Evolutionary conservation across 2,113 vertebrate genomes (phyloP).

Genomic region (Mus musculus): DNA sequence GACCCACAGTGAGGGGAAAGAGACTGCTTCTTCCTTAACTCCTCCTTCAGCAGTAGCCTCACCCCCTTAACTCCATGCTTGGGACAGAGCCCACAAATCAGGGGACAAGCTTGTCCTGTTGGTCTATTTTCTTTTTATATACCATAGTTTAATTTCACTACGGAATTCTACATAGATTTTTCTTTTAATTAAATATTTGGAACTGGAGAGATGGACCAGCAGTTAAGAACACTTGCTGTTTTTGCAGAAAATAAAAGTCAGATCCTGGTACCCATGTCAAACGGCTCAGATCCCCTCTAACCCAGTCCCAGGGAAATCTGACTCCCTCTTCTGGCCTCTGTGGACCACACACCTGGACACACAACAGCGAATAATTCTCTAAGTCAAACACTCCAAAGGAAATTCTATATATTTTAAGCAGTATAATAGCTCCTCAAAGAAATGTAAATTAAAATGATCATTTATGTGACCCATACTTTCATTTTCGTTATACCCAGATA

Average conservation of each 20-base stretch:
- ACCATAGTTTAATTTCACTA: neutral
- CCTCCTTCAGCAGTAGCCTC: neutral
- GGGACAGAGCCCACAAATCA: neutral
- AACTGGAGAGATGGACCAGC: neutral
- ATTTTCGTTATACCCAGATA: neutral
- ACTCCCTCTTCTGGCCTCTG: neutral
- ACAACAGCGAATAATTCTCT: neutral
- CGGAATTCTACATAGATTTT: neutral
- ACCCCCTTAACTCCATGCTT: neutral
- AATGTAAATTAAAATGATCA: neutral
- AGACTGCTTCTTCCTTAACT: neutral
- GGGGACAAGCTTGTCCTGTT: neutral
- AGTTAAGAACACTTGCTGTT: neutral
- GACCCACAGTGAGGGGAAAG: neutral
- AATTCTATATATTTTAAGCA: constrained; percentile 24
- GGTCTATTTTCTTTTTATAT: neutral
- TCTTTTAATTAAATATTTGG: neutral
- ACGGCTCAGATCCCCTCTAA: neutral
- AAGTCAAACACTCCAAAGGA: constrained; percentile 20
- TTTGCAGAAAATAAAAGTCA: neutral
- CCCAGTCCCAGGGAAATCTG: neutral
- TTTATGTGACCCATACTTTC: neutral
- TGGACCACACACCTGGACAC: neutral
- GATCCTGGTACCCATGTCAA: neutral
- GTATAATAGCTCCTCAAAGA: neutral